Evolutionary conservation across 1,140 invertebrate species (phyloP).

Genomic region (Hypothenemus hampei): DNA sequence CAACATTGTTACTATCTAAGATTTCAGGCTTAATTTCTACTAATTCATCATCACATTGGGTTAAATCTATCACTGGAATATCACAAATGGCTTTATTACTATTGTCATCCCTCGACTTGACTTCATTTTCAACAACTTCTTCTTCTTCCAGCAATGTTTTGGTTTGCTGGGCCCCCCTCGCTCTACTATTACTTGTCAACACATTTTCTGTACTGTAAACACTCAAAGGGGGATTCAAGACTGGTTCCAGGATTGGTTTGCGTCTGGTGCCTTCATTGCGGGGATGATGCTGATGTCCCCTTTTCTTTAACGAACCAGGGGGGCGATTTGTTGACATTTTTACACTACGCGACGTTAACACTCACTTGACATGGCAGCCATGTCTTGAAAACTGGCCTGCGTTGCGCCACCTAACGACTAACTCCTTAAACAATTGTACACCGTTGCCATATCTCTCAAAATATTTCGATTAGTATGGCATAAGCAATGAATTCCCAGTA

Average conservation of each 20-base stretch:
- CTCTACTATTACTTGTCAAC: conserved; percentile 32
- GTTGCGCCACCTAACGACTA: conserved; percentile 12
- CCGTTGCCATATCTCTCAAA: conserved; percentile 3
- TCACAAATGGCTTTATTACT: conserved; percentile 30
- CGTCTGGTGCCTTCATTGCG: conserved; percentile 49
- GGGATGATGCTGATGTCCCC: conserved; percentile 75
- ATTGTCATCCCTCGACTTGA: conserved; percentile 20
- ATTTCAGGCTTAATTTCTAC: conserved; percentile 24
- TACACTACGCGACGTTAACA: conserved; percentile 41
- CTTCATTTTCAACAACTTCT: neutral
- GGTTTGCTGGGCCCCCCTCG: conserved; percentile 13
- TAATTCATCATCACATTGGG: conserved; percentile 41
- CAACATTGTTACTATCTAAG: conserved; percentile 26
- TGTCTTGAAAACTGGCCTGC: conserved; percentile 44
- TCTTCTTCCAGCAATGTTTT: conserved; percentile 28
- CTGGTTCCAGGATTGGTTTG: conserved; percentile 42
- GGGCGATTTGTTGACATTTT: conserved; percentile 50
- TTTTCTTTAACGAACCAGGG: conserved; percentile 57
- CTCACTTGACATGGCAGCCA: conserved; percentile 46
- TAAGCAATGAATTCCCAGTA: too few relatives aligned
- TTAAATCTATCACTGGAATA: conserved; percentile 45
- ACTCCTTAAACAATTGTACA: neutral
- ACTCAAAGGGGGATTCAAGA: conserved; percentile 19
- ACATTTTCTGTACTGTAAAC: conserved; percentile 32
- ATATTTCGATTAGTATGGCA: neutral